Evolutionary conservation across 1,140 invertebrate genomes (phyloP), one percentile per base, ranked within the genome.

Genomic region (Polypedilum vanderplanki): DNA sequence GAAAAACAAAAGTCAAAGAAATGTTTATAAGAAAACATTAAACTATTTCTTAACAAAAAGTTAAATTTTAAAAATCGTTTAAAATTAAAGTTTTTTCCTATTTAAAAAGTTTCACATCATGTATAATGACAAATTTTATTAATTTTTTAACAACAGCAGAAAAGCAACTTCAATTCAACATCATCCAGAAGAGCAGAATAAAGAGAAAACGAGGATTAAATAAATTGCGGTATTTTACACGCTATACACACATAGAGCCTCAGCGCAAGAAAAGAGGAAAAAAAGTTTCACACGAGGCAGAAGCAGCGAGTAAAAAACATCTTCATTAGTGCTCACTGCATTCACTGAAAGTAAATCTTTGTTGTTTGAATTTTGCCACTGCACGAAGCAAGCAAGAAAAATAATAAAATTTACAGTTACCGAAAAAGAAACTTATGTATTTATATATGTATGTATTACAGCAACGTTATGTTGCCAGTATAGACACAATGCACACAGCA

Each of bases 291-390:
- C 46, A 57, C 46, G n/a, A n/a, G 12, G 46, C 46, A 57, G 1
- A 3, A 57, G 24, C 24, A 33, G 24, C 46, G 46, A 57, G 46
- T 33, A 57, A 15, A 57, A 57, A 57, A 57, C 46, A 57, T 57
- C 46, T 57, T 57, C 46, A 57, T 57, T 57, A 57, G 46, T 57
- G 46, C 46, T 57, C 46, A 57, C 46, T 57, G 46, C 46, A 57
- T 57, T 57, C 46, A 57, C 46, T 33, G 46, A 57, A 57, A 57
- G 46, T 57, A 57, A 57, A 57, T 57, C 46, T 57, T 57, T 57
- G 46, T 57, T 57, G 46, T 57, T 57, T 57, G 46, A 57, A 57
- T 57, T 57, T 57, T 57, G 46, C 46, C 46, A n/a, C n/a, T 12
- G 46, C 46, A 57, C 46, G 46, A n/a, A n/a, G 46, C 46, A 57